A percentile compares a stretch with the other conserved stretches of the same genome.
These are phyloP conservation scores for Chelonus insularis DNA, from an alignment of 1,140 invertebrate genomes.

Conservation along the genomic window DNA sequence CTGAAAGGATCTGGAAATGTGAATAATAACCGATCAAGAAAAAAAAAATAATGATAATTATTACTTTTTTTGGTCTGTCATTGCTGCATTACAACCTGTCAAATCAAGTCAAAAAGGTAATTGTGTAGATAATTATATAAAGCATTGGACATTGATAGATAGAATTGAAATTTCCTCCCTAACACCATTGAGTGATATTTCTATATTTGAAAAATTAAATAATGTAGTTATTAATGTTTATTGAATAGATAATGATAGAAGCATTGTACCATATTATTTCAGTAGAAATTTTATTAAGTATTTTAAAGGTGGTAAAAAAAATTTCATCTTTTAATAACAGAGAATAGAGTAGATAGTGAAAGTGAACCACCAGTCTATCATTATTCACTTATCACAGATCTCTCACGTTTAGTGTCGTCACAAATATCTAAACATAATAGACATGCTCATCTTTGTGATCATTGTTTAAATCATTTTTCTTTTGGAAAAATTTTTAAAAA, in stretches of 20 bases:
- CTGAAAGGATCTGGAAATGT: too few species aligned
- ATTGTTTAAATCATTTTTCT: conserved; percentile 28
- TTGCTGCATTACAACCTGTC: conserved; percentile 25
- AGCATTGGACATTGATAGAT: too few species aligned
- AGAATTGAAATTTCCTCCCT: too few species aligned
- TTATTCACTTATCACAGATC: conserved; percentile 24
- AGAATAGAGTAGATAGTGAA: background rate
- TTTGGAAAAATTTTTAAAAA: background rate
- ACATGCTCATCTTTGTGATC: conserved; percentile 21
- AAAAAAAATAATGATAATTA: conserved; percentile 18
- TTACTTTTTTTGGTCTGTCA: conserved; percentile 21
- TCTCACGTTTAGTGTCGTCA: conserved; percentile 23
- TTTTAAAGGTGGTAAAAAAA: conserved; percentile 28
- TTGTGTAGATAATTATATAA: conserved; percentile 35
- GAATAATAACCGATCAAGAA: conserved; percentile 6
- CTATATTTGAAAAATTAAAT: conserved; percentile 50
- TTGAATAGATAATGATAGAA: conserved; percentile 30
- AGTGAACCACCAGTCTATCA: conserved; percentile 14
- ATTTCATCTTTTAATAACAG: conserved; percentile 28
- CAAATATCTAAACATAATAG: conserved; percentile 22
- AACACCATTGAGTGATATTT: conserved; percentile 44
- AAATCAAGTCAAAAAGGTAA: too few species aligned
- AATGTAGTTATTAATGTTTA: conserved; percentile 44
- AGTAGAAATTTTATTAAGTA: too few species aligned
- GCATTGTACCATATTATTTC: conserved; percentile 41